Percentiles rank a stretch among this genome's conserved stretches.
Conservation (phyloP, 2,888 invertebrate genomes). For the Caradrina kadenii region DNA sequence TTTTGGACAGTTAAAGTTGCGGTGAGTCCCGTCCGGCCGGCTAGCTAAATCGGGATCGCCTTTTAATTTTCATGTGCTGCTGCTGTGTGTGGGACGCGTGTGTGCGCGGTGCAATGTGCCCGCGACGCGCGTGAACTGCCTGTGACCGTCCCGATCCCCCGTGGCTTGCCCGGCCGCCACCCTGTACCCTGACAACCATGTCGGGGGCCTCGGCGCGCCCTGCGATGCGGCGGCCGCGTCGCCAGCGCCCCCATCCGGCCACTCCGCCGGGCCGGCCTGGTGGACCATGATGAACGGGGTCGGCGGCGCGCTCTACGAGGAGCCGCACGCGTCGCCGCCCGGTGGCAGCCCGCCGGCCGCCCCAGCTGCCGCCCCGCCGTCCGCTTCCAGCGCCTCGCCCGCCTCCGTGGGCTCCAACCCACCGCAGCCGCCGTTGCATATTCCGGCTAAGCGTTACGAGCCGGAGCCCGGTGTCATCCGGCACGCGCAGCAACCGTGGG, state of each 20-base stretch:
- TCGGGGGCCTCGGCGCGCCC: constrained; percentile 92
- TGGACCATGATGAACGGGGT: constrained; percentile 95
- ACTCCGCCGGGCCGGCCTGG: constrained; percentile 96
- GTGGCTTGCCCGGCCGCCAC: constrained; percentile 95
- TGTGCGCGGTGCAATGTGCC: constrained; percentile 89
- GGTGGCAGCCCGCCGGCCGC: constrained; percentile 92
- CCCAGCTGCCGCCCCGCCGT: constrained; percentile 92
- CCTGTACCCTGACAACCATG: constrained; percentile 95
- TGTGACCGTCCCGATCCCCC: constrained; percentile 90
- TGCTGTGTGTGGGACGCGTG: constrained; percentile 86
- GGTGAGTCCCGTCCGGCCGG: constrained; percentile 82
- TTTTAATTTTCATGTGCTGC: constrained; percentile 90
- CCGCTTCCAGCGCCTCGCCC: constrained; percentile 90
- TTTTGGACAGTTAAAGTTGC: constrained; percentile 74
- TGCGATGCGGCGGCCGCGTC: constrained; percentile 92
- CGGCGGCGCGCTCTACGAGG: constrained; percentile 95
- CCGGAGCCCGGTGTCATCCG: constrained; percentile 94
- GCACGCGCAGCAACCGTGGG: constrained; percentile 94
- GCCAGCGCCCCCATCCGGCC: constrained; percentile 95
- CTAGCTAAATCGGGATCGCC: constrained; percentile 89
- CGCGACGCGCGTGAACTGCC: constrained; percentile 89
- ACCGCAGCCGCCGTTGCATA: constrained; percentile 95
- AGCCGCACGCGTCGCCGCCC: constrained; percentile 91
- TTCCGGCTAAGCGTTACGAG: constrained; percentile 95
- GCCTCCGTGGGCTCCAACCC: constrained; percentile 92